phyloP scores from a whole-genome alignment of 1,140 invertebrate genomes.

The Leptinotarsa undecemlineata region DNA sequence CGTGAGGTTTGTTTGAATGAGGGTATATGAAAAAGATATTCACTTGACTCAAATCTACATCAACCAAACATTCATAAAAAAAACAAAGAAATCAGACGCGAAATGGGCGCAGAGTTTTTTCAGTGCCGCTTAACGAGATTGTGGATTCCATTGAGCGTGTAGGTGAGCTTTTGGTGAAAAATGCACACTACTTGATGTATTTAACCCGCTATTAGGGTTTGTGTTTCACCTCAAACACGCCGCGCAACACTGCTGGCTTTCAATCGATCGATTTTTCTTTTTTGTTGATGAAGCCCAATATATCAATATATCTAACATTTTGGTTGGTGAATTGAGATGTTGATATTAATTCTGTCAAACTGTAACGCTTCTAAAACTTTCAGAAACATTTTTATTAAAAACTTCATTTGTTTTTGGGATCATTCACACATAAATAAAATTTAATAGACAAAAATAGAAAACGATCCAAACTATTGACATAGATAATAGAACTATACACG shows the following conservation, averaged over 20 bases:
- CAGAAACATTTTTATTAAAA: too few relatives aligned
- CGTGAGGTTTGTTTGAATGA: too few relatives aligned
- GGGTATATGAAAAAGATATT: too few relatives aligned
- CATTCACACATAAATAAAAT: too few relatives aligned
- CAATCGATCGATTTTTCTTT: slow-evolving; percentile 39
- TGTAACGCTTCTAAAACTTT: too few relatives aligned
- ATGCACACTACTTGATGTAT: slow-evolving; percentile 54
- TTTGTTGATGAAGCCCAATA: neutral
- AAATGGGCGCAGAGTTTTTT: slow-evolving; percentile 25
- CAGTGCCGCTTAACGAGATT: slow-evolving; percentile 31
- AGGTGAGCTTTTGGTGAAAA: slow-evolving; percentile 49
- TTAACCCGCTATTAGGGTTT: slow-evolving; percentile 54
- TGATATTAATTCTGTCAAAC: too few relatives aligned
- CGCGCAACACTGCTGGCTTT: slow-evolving; percentile 40
- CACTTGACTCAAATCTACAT: too few relatives aligned
- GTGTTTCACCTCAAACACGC: slow-evolving; percentile 54
- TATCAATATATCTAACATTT: neutral
- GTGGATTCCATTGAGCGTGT: slow-evolving; percentile 31
- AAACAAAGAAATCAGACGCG: slow-evolving; percentile 21
- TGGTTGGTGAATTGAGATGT: too few relatives aligned
- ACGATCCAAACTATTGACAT: too few relatives aligned
- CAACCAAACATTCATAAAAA: neutral
- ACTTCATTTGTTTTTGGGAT: too few relatives aligned
- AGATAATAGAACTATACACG: too few relatives aligned
- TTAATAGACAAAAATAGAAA: too few relatives aligned